Evolutionary conservation across 2,888 invertebrate species (phyloP).

Genomic region (Athalia circularis): DNA sequence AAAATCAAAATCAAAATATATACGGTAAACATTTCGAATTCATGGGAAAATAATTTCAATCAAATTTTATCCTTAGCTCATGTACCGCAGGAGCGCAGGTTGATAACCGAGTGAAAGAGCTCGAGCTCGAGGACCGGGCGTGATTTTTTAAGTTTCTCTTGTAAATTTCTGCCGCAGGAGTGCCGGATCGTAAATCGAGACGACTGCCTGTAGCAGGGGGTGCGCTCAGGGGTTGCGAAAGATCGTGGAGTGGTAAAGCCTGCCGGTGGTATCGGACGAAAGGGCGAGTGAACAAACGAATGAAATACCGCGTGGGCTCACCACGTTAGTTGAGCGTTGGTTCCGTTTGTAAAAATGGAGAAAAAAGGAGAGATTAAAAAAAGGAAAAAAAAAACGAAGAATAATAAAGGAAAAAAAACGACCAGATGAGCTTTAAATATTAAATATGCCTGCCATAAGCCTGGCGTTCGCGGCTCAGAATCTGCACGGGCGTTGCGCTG

Average conservation of each 20-base stretch:
- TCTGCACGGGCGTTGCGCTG: conserved; percentile 2
- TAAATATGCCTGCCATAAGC: conserved; percentile 46
- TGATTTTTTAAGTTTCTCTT: not conserved
- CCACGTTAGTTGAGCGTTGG: conserved; percentile 7
- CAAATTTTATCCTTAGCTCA: no score
- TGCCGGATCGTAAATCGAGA: conserved; percentile 39
- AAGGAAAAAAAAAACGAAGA: conserved; percentile 44
- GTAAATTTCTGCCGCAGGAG: not conserved
- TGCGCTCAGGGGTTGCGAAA: not conserved
- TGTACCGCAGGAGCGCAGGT: not conserved
- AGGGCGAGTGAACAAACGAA: conserved; percentile 41
- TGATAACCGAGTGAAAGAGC: not conserved
- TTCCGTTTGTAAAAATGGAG: conserved; percentile 47
- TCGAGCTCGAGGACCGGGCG: not conserved
- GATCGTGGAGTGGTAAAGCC: conserved; percentile 14
- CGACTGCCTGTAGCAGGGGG: conserved; percentile 35
- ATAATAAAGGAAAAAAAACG: conserved; percentile 44
- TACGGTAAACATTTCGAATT: no score
- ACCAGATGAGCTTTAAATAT: conserved; percentile 47
- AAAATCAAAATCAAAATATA: no score
- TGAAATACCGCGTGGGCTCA: conserved; percentile 21
- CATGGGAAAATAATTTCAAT: no score
- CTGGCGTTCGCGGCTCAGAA: conserved; percentile 11
- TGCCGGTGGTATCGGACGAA: conserved; percentile 14
- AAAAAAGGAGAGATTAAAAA: conserved; percentile 48